Conservation (phyloP, 2,113 vertebrate genomes). For the Hippocampus comes region DNA sequence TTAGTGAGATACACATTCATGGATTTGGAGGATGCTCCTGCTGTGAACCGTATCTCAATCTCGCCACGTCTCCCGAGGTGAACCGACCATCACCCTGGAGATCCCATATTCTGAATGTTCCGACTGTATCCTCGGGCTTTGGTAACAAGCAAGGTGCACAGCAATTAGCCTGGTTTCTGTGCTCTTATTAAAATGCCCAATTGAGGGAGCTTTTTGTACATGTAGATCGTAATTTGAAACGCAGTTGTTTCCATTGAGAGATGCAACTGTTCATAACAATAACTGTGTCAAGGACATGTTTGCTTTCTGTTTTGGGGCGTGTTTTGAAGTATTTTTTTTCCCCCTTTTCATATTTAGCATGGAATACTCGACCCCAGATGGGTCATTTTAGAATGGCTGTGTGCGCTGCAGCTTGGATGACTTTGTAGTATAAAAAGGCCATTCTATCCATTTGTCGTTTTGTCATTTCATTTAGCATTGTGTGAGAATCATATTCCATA, state of each 20-base stretch:
- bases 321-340: slow-evolving; percentile 23
- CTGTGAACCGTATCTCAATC: slow-evolving; percentile 38
- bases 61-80: slow-evolving; percentile 22
- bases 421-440: slow-evolving; percentile 5
- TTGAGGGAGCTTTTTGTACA: slow-evolving; percentile 4
- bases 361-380: slow-evolving; percentile 8
- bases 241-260: slow-evolving; percentile 28
- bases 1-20: slow-evolving; percentile 24
- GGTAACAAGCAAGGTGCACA: slow-evolving; percentile 1
- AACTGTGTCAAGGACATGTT: slow-evolving; percentile 55
- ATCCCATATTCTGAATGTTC: slow-evolving; percentile 45
- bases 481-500: not conserved
- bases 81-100: slow-evolving; percentile 33
- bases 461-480: too few relatives aligned
- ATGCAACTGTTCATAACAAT: slow-evolving; percentile 38
- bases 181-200: slow-evolving; percentile 32
- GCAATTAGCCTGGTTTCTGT: slow-evolving; percentile 52
- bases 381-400: slow-evolving; percentile 28
- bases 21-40: slow-evolving; percentile 21
- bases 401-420: slow-evolving; percentile 2
- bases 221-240: slow-evolving; percentile 20
- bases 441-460: not conserved
- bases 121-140: slow-evolving; percentile 46
- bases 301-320: slow-evolving; percentile 43
- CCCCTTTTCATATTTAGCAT: slow-evolving; percentile 1